Evolutionary conservation across 2,113 vertebrate genomes (phyloP).

Genomic region (Dipodomys merriami): DNA sequence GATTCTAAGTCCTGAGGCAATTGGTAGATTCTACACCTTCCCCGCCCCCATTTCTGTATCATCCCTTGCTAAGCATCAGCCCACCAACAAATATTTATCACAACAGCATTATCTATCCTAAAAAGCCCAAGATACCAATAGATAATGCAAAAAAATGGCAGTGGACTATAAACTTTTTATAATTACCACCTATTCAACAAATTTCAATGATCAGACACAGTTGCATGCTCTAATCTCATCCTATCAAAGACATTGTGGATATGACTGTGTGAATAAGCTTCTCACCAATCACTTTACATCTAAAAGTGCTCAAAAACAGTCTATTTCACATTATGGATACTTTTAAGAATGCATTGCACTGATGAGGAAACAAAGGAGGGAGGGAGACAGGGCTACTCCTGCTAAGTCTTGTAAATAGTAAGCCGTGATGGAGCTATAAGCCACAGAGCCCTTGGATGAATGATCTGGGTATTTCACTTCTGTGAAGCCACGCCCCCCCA

Average conservation of each 20-base stretch:
- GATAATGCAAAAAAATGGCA: neutral
- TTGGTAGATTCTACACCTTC: neutral
- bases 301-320: neutral
- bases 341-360: neutral
- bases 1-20: neutral
- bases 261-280: neutral
- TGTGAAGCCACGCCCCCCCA: too few species aligned
- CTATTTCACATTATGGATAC: neutral
- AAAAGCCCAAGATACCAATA: neutral
- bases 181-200: neutral
- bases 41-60: neutral
- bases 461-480: too few species aligned
- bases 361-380: neutral
- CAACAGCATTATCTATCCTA: neutral
- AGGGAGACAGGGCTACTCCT: neutral
- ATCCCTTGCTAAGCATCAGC: neutral
- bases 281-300: neutral
- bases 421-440: too few species aligned
- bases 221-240: neutral
- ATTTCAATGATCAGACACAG: neutral
- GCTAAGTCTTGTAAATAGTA: neutral
- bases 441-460: too few species aligned
- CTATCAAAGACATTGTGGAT: neutral
- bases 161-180: neutral
- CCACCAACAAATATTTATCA: neutral